Evolutionary conservation across 2,888 invertebrate species (phyloP).

Genomic region (Cephalotes varians): DNA sequence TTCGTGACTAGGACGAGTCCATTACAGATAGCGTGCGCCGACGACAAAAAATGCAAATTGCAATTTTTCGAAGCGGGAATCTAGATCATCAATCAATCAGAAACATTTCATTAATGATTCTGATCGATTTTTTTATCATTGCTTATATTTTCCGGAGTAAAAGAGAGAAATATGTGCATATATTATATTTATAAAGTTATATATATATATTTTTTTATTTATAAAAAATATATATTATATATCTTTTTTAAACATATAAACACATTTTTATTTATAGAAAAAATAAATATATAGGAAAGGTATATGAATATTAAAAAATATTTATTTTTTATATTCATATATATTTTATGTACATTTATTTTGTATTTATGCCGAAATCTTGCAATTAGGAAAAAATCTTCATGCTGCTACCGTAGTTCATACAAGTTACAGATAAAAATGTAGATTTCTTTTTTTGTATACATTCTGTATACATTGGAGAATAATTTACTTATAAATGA

Average conservation of each 20-base stretch:
- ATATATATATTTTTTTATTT: conserved; percentile 2
- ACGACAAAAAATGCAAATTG: conserved; percentile 53
- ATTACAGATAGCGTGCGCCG: conserved; percentile 64
- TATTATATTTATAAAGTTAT: neutral
- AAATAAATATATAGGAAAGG: neutral
- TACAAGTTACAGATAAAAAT: neutral
- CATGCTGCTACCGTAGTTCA: neutral
- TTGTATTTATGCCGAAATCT: neutral
- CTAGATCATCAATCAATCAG: conserved; percentile 30
- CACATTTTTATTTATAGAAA: neutral
- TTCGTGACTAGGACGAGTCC: conserved; percentile 24
- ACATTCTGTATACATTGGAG: neutral
- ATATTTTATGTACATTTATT: neutral
- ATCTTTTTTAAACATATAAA: neutral
- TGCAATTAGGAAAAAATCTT: neutral
- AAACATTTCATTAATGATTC: conserved; percentile 31
- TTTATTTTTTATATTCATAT: neutral
- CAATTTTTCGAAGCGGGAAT: conserved; percentile 12
- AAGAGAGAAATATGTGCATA: neutral
- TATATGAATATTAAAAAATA: neutral
- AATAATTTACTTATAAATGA: neutral
- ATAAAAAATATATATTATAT: neutral
- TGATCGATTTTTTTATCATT: conserved; percentile 1
- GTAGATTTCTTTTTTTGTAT: neutral
- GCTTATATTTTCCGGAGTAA: neutral